These are phyloP conservation scores for Stigmatopora nigra DNA, from an alignment of 2,113 vertebrate species.

Conservation along the genomic window DNA sequence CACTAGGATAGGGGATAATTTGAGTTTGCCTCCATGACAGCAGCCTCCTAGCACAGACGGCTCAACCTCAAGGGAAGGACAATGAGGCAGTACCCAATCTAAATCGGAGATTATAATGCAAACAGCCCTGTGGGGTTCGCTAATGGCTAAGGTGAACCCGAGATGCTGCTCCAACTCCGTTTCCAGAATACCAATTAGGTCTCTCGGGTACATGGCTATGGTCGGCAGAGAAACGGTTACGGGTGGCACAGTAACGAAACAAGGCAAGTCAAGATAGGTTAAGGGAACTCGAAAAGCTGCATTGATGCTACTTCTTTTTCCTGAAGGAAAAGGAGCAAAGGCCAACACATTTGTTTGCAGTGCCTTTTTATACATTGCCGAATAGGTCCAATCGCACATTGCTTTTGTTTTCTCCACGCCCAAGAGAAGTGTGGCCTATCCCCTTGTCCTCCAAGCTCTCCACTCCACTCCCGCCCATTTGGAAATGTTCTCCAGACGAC, in stretches of 20 bases:
- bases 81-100: conserved; percentile 51
- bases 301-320: conserved; percentile 39
- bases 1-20: conserved; percentile 28
- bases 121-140: conserved; percentile 59
- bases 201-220: conserved; percentile 55
- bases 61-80: conserved; percentile 56
- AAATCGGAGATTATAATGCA: conserved; percentile 70
- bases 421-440: conserved; percentile 32
- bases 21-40: conserved; percentile 25
- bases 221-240: conserved; percentile 42
- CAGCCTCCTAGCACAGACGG: conserved; percentile 42
- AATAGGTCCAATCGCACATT: conserved; percentile 37
- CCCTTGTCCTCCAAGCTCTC: conserved; percentile 21
- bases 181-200: conserved; percentile 67
- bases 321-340: conserved; percentile 35
- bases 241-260: conserved; percentile 51
- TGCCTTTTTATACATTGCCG: conserved; percentile 52
- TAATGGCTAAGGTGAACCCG: conserved; percentile 70
- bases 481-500: conserved; percentile 39
- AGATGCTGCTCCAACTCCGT: conserved; percentile 51
- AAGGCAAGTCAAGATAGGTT: conserved; percentile 28
- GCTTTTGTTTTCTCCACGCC: conserved; percentile 42
- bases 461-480: conserved; percentile 23
- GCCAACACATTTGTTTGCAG: conserved; percentile 43
- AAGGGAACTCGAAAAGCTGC: conserved; percentile 34